Evolutionary conservation across 2,113 vertebrate species (phyloP), one percentile per base, ranked within the genome.

Genomic region (Canis aureus): DNA sequence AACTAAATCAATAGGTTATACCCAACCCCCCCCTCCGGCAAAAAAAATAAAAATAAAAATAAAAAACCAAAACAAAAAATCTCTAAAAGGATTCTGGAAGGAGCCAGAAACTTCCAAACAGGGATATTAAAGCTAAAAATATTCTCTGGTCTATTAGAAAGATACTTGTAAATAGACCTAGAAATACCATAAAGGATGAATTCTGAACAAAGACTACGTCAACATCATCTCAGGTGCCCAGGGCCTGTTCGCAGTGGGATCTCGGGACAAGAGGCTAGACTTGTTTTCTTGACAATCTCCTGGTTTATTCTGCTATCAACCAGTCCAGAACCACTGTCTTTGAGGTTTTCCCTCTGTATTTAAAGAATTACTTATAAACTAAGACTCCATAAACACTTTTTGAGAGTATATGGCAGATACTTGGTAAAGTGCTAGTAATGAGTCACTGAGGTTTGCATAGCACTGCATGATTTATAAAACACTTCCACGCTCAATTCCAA

Each of bases 331-430:
- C 17, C 59, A 74, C 7, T 92, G 27, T 43, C 59, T 74, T 43
- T 22, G 8, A 29, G 23, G 10, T 7, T 27, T 20, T 4, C 8
- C 19, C 53, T 7, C 8, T 49, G 7, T 55, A 71, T 78, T 92
- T 79, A 85, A 32, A 74, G 15, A 91, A 69, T 80, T 81, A 82
- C 57, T 88, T 94, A 66, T 89, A 73, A 89, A 96, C 51, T 66
- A 95, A 93, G 81, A 16, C 49, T 86, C 8, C 25, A 38, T 64
- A 86, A 92, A 55, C 35, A 32, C 25, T 55, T 84, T 32, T 67
- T 64, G 49, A 74, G 32, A 71, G 25, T 60, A 73, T 9, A 43
- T 8, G 17, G 38, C 53, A 85, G 38, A 60, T 57, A 59, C 11
- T 95, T 71, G 55, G 9, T 92, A 66, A 64, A 53, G 55, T 1